These are phyloP conservation scores for Phthorimaea operculella DNA, from an alignment of 1,140 invertebrate species.

Conservation along the genomic window DNA sequence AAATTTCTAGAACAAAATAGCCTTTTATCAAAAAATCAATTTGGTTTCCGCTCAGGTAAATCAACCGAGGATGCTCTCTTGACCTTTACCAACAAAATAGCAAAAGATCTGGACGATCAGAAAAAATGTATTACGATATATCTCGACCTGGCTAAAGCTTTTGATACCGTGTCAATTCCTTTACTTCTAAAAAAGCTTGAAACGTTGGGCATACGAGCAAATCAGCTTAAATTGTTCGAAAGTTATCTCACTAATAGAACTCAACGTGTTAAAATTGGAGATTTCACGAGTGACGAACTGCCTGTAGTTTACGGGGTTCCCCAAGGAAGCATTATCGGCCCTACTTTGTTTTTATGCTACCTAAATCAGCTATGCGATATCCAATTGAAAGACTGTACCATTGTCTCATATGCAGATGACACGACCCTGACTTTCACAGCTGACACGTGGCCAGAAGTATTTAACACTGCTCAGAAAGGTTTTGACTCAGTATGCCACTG, in stretches of 20 bases:
- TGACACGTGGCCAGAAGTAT: constrained; percentile 3
- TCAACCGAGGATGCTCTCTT: no score
- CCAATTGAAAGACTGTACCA: neutral
- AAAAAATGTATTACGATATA: neutral
- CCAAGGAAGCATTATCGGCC: constrained; percentile 11
- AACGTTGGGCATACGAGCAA: neutral
- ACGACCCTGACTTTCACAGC: constrained; percentile 9
- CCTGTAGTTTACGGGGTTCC: constrained; percentile 5
- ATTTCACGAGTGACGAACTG: neutral
- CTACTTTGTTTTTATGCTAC: constrained; percentile 3
- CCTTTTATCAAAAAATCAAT: no score
- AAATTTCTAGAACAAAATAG: no score
- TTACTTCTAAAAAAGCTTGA: constrained; percentile 4
- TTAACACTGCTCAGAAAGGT: constrained; percentile 7
- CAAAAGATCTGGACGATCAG: neutral
- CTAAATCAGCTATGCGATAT: neutral
- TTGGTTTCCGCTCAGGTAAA: no score
- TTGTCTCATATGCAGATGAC: constrained; percentile 12
- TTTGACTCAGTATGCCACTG: constrained; percentile 1
- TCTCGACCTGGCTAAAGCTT: constrained; percentile 3
- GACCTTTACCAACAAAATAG: neutral
- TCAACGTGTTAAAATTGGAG: neutral
- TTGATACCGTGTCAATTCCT: constrained; percentile 10
- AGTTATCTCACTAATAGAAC: neutral
- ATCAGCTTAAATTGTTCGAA: neutral